Evolutionary conservation across 2,888 invertebrate genomes (phyloP), one percentile per base, ranked within the genome.

Genomic region (Creontiades dilutus): DNA sequence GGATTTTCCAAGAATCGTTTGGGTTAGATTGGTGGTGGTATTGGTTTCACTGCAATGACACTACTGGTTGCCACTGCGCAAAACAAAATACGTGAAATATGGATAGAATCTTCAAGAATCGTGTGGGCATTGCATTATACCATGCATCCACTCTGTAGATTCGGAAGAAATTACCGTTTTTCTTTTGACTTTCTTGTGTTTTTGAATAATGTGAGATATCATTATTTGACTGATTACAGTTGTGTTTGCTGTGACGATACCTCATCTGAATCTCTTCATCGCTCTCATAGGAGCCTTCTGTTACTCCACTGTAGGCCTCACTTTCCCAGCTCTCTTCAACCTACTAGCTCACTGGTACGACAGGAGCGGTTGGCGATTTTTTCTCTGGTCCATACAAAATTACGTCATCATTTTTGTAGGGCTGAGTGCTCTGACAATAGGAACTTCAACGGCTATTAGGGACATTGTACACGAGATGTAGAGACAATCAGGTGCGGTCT

Each of bases 251-350:
- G 46, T 46, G n/a, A n/a, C 78, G 46, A 78, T 78, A 16, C 78
- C 78, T 19, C 47, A 78, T 37, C 19, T 78, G 78, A 47, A 78
- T 16, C 78, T 78, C 16, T 78, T 78, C 78, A 78, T 78, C 16
- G 37, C 78, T 19, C 78, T 78, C 5, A 78, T 78, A 16, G 78
- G 78, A 7, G 14, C 78, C 11, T 16, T 78, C 7, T 78, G 78
- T 46, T 78, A 19, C 46, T 78, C 78, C 4, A 78, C 78, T 16
- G 9, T 78, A 14, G 78, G 78, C 78, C 78, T 78, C 78, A 47
- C 46, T n/a, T 19, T 78, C 5, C 78, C 78, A 5, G 37, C 78
- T 7, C 16, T 78, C 46, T n/a, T 78, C 37, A 37, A 19, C 37
- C 37, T 78, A 9, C 46, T 47, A 0, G 2, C 78, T 19, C 47